Percentiles rank a stretch among this genome's conserved stretches.
Conservation (phyloP, 2,113 vertebrate species). For the Aplodontia rufa region DNA sequence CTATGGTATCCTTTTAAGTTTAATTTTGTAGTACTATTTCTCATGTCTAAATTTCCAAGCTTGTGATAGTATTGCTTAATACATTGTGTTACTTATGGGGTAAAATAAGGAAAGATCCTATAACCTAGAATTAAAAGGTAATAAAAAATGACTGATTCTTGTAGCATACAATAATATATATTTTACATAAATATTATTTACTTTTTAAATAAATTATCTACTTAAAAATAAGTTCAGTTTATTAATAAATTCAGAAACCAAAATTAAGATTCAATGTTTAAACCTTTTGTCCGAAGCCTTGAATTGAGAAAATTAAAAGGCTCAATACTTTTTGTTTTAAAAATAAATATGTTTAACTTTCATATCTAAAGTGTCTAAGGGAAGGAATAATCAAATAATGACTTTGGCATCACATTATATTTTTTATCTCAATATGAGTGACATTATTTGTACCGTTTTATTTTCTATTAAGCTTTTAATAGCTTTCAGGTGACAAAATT, state of each 20-base stretch:
- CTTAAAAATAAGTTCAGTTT: neutral
- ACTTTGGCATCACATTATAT: neutral
- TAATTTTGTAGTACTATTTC: neutral
- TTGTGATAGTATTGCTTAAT: neutral
- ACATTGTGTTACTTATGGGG: neutral
- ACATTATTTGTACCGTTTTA: neutral
- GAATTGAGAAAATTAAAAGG: neutral
- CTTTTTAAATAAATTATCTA: neutral
- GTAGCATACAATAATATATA: neutral
- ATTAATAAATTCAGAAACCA: neutral
- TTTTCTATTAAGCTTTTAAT: neutral
- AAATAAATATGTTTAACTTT: neutral
- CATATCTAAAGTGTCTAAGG: neutral
- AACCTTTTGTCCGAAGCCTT: neutral
- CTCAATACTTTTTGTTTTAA: neutral
- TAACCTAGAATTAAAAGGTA: neutral
- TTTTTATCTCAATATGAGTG: neutral
- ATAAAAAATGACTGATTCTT: neutral
- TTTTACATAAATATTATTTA: neutral
- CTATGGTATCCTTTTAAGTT: neutral
- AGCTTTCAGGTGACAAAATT: neutral
- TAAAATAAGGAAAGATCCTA: neutral
- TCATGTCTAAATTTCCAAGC: neutral
- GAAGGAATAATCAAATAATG: neutral
- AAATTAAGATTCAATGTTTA: neutral